A percentile compares a stretch with the other conserved stretches of the same genome.
phyloP scores from a whole-genome alignment of 2,888 invertebrate species.

The Ferdinandea cuprea region DNA sequence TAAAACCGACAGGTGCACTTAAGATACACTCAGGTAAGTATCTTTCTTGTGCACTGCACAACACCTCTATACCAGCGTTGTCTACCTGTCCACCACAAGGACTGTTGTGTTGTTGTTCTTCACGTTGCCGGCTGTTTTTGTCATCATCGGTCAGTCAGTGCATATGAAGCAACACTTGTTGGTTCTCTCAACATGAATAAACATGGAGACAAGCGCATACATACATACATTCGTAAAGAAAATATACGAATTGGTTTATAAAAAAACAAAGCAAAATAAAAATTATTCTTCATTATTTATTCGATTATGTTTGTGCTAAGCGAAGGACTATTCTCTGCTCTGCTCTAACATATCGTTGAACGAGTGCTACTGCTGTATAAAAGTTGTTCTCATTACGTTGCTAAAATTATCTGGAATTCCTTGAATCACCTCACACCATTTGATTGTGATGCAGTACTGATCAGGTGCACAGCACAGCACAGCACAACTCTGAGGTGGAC shows the following conservation, averaged over 20 bases:
- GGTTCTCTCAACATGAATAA: constrained; percentile 57
- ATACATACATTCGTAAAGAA: not conserved
- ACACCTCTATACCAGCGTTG: constrained; percentile 9
- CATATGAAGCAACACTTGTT: constrained; percentile 58
- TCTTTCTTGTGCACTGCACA: constrained; percentile 8
- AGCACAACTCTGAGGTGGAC: constrained; percentile 1
- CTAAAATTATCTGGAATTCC: constrained; percentile 65
- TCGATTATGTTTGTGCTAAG: constrained; percentile 60
- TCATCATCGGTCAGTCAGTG: constrained; percentile 32
- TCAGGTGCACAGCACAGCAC: no score
- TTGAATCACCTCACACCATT: constrained; percentile 45
- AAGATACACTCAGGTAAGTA: constrained; percentile 43
- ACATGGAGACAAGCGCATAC: constrained; percentile 38
- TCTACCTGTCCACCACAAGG: constrained; percentile 44
- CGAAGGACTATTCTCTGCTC: constrained; percentile 22
- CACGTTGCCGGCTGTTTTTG: constrained; percentile 48
- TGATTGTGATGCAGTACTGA: constrained; percentile 16
- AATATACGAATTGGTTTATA: constrained; percentile 34
- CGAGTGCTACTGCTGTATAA: not conserved
- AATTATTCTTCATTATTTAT: constrained; percentile 56
- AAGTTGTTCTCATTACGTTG: constrained; percentile 53
- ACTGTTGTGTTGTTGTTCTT: constrained; percentile 43
- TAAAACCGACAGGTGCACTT: constrained; percentile 72
- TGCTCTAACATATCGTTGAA: not conserved
- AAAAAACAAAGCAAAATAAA: constrained; percentile 41